Evolutionary conservation across 92 coral and sea anemone species (phyloP).

Genomic region (Porites evermanni): DNA sequence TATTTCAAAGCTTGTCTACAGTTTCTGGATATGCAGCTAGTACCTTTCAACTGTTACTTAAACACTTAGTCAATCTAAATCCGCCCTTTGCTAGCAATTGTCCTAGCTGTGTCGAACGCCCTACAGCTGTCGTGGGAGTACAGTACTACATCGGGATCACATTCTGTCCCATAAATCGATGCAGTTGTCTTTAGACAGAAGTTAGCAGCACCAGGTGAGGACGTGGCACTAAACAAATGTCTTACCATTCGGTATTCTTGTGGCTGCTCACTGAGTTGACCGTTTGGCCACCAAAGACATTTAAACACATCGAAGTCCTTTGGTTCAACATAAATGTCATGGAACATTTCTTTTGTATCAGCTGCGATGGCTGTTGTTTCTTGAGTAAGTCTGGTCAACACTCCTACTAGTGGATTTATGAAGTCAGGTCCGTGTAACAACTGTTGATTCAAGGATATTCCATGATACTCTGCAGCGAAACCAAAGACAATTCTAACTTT

Average conservation of each 20-base stretch:
- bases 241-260: conserved; percentile 64
- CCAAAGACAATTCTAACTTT: conserved; percentile 40
- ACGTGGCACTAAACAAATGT: conserved; percentile 51
- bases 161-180: conserved; percentile 21
- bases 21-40: conserved; percentile 44
- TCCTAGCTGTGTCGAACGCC: conserved; percentile 33
- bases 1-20: conserved; percentile 45
- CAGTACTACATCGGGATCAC: conserved; percentile 24
- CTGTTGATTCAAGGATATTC: too few relatives aligned
- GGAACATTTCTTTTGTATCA: too few relatives aligned
- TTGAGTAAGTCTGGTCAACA: too few relatives aligned
- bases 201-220: conserved; percentile 57
- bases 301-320: conserved; percentile 5
- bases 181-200: conserved; percentile 57
- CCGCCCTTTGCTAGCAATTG: conserved; percentile 53
- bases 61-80: conserved; percentile 52
- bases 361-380: too few relatives aligned
- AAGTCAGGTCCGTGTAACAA: too few relatives aligned
- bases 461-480: too few relatives aligned
- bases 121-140: conserved; percentile 29
- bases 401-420: too few relatives aligned
- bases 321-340: too few relatives aligned
- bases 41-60: conserved; percentile 43
- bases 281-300: conserved; percentile 63
- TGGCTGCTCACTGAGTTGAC: conserved; percentile 43